These are phyloP conservation scores for Agelastica alni DNA, from an alignment of 2,888 invertebrate genomes.

Conservation along the genomic window DNA sequence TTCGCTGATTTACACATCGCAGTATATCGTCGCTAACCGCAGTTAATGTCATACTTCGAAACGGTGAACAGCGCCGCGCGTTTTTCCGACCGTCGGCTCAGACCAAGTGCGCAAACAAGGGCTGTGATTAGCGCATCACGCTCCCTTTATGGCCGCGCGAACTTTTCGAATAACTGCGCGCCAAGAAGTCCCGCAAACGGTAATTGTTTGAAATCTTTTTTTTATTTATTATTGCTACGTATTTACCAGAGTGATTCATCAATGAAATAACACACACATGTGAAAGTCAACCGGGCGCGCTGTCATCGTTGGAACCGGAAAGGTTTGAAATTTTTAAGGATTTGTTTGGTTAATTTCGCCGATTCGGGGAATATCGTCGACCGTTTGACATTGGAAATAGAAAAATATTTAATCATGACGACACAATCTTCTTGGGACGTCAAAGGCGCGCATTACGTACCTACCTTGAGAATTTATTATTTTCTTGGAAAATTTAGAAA, in stretches of 20 bases:
- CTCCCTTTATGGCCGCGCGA: conserved; percentile 14
- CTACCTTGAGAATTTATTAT: too few species aligned
- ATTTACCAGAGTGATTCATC: conserved; percentile 45
- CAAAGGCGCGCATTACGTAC: too few species aligned
- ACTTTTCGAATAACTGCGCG: conserved; percentile 23
- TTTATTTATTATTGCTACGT: conserved; percentile 19
- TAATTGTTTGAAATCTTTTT: conserved; percentile 13
- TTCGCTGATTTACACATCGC: conserved; percentile 18
- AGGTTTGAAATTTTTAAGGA: conserved; percentile 32
- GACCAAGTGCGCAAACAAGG: conserved; percentile 21
- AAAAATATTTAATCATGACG: conserved; percentile 19
- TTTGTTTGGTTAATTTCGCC: conserved; percentile 20
- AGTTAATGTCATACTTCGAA: conserved; percentile 35
- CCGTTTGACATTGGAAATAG: conserved; percentile 25
- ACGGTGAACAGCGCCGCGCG: conserved; percentile 3
- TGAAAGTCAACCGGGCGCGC: conserved; percentile 40
- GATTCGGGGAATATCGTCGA: conserved; percentile 22
- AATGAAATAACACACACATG: conserved; percentile 36
- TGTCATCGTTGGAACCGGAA: conserved; percentile 29
- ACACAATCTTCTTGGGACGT: conserved; percentile 6
- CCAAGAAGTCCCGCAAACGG: conserved; percentile 12
- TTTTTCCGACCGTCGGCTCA: conserved; percentile 2
- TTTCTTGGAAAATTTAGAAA: too few species aligned
- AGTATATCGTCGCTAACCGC: conserved; percentile 49
- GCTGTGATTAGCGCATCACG: conserved; percentile 22